phyloP scores from a whole-genome alignment of 2,113 vertebrate species.

The Gallinago undulata region DNA sequence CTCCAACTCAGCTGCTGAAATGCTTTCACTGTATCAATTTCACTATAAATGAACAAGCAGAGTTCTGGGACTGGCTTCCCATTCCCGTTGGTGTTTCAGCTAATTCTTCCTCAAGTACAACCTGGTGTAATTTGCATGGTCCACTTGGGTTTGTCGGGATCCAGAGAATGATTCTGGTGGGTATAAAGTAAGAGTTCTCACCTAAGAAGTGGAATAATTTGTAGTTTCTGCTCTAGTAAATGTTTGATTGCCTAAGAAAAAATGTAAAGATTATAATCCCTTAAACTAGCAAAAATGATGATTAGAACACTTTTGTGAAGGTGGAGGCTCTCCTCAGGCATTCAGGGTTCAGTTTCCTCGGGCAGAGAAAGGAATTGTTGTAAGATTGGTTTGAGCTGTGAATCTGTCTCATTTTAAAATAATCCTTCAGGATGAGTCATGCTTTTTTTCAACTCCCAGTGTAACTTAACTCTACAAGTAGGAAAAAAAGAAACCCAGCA shows the following conservation, averaged over 20 bases:
- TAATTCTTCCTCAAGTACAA: not conserved
- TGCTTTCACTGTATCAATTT: not conserved
- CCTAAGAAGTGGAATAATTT: not conserved
- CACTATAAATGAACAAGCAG: not conserved
- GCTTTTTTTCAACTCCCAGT: not conserved
- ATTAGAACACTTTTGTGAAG: not conserved
- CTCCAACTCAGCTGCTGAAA: not conserved
- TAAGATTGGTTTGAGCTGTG: not conserved
- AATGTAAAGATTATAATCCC: not conserved
- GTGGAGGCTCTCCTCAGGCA: constrained; percentile 11
- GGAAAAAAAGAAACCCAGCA: not conserved
- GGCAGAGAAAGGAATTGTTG: not conserved
- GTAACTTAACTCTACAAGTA: not conserved
- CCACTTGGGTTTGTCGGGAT: not conserved
- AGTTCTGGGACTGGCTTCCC: not conserved
- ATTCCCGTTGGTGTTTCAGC: not conserved
- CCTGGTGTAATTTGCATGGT: not conserved
- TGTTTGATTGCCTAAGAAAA: not conserved
- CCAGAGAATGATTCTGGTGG: not conserved
- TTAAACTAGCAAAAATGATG: not conserved
- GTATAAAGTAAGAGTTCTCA: not conserved
- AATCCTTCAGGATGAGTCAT: constrained; percentile 11
- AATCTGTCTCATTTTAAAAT: constrained; percentile 35
- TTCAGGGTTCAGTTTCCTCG: not conserved
- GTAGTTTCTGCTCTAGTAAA: not conserved